phyloP scores from a whole-genome alignment of 2,888 invertebrate species.

The Troides aeacus region DNA sequence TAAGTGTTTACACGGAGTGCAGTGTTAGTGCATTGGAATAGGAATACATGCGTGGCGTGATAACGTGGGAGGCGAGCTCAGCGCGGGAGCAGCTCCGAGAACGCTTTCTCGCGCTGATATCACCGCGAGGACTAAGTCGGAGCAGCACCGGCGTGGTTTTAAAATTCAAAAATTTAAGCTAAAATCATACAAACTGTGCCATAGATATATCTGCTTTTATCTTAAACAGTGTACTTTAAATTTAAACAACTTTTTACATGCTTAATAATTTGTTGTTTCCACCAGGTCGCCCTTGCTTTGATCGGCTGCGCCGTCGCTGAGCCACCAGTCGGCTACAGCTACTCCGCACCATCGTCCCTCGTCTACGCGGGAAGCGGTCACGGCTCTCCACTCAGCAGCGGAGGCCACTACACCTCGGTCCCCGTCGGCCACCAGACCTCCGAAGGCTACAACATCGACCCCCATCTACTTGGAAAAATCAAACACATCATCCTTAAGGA shows the following conservation, averaged over 20 bases:
- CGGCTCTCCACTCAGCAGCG: slow-evolving; percentile 75
- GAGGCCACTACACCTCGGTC: slow-evolving; percentile 87
- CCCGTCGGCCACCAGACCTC: slow-evolving; percentile 88
- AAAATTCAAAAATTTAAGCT: neutral
- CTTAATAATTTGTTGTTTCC: slow-evolving; percentile 24
- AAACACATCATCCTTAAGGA: slow-evolving; percentile 91
- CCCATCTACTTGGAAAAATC: slow-evolving; percentile 89
- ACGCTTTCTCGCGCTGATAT: no score
- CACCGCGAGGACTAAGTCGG: neutral
- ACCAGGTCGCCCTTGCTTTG: slow-evolving; percentile 84
- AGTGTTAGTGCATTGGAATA: slow-evolving; percentile 45
- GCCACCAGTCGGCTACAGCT: slow-evolving; percentile 85
- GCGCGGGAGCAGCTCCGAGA: no score
- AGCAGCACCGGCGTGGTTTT: no score
- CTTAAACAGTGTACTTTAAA: no score
- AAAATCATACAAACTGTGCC: neutral
- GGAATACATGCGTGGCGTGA: no score
- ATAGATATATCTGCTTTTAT: no score
- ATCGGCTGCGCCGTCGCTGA: slow-evolving; percentile 88
- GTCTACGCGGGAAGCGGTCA: slow-evolving; percentile 57
- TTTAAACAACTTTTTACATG: no score
- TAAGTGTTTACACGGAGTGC: slow-evolving; percentile 70
- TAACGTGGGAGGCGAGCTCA: no score
- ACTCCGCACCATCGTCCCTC: slow-evolving; percentile 84
- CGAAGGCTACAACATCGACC: slow-evolving; percentile 91